These are phyloP conservation scores for Phrynocephalus forsythii DNA, from an alignment of 2,797 vertebrate species.

Conservation along the genomic window DNA sequence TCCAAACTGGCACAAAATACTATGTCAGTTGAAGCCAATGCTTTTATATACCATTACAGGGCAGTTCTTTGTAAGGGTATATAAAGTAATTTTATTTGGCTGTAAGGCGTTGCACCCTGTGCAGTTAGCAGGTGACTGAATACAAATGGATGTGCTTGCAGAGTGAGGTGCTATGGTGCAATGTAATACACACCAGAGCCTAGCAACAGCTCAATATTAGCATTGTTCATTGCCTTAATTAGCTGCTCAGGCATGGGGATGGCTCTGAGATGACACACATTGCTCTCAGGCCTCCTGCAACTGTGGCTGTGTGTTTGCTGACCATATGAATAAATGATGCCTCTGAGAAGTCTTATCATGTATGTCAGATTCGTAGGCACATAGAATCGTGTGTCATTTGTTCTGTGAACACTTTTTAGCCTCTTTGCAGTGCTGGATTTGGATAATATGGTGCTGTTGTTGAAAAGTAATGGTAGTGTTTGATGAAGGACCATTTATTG, in stretches of 20 bases:
- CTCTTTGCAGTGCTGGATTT: constrained; percentile 53
- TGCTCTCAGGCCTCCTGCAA: constrained; percentile 25
- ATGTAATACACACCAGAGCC: constrained; percentile 22
- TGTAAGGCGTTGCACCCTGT: background rate
- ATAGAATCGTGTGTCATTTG: constrained; percentile 35
- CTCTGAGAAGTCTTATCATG: constrained; percentile 37
- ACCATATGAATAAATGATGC: constrained; percentile 7
- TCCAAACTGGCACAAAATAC: background rate
- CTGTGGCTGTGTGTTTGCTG: constrained; percentile 23
- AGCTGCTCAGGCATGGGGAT: constrained; percentile 28
- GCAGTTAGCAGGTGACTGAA: constrained; percentile 23
- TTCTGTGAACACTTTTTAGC: constrained; percentile 38
- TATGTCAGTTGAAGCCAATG: constrained; percentile 13
- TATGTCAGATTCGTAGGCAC: constrained; percentile 18
- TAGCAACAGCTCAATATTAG: constrained; percentile 25
- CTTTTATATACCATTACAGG: accelerated
- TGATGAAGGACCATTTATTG: constrained; percentile 41
- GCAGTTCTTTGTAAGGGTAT: background rate
- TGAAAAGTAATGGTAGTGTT: constrained; percentile 52
- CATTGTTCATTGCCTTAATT: constrained; percentile 30
- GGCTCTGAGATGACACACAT: constrained; percentile 24
- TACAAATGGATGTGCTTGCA: constrained; percentile 13
- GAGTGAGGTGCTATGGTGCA: background rate
- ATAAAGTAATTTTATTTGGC: background rate
- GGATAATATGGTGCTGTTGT: constrained; percentile 53